phyloP scores from a whole-genome alignment of 2,888 invertebrate genomes.

The Drosophila nr. perissopoda region DNA sequence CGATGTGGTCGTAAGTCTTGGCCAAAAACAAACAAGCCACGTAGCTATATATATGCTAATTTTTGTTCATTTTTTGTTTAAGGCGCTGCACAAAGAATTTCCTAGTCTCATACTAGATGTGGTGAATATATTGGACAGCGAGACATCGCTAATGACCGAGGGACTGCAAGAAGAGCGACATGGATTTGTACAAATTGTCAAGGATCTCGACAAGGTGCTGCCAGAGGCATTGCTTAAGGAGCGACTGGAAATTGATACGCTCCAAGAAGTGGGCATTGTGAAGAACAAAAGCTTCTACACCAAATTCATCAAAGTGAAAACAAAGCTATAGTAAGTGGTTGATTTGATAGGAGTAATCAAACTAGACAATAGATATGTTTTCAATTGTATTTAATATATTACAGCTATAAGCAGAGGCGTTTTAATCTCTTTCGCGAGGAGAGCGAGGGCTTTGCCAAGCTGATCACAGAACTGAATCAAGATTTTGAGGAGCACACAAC shows the following conservation, averaged over 20 bases:
- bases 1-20: slow-evolving; percentile 89
- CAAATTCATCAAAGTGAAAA: slow-evolving; percentile 98
- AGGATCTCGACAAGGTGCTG: slow-evolving; percentile 92
- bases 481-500: slow-evolving; percentile 86
- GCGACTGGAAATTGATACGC: slow-evolving; percentile 95
- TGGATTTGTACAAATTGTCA: slow-evolving; percentile 91
- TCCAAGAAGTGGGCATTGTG: slow-evolving; percentile 95
- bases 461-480: slow-evolving; percentile 96
- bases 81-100: slow-evolving; percentile 92
- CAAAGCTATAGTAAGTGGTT: slow-evolving; percentile 96
- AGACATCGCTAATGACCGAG: slow-evolving; percentile 88
- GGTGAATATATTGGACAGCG: slow-evolving; percentile 93
- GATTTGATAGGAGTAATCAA: not conserved
- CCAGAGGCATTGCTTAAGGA: slow-evolving; percentile 96
- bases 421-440: slow-evolving; percentile 99
- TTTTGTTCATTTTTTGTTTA: slow-evolving; percentile 72
- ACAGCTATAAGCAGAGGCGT: slow-evolving; percentile 99
- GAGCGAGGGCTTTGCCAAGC: slow-evolving; percentile 99
- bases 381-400: slow-evolving; percentile 75
- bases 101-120: slow-evolving; percentile 94
- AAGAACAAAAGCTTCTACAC: slow-evolving; percentile 96
- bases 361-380: not conserved
- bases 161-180: slow-evolving; percentile 90
- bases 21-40: not conserved
- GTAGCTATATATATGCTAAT: too few relatives aligned